Base-by-base conservation (phyloP, 2,888 invertebrate species). In the Drosophila merina region DNA sequence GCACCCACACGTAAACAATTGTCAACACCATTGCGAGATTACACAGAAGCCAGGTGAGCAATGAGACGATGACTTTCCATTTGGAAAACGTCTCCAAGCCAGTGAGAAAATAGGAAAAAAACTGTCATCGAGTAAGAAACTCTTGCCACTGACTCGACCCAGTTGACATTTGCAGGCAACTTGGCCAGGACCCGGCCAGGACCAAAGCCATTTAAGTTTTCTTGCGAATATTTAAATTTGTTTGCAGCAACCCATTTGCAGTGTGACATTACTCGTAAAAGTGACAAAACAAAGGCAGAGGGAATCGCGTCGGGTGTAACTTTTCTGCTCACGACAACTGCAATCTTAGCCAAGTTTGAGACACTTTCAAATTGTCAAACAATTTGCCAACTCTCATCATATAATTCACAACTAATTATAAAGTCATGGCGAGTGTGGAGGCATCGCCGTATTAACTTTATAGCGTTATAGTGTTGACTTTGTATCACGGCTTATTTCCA, bases 31-130 rank as follows among this genome's bases (percentile, higher is more conserved):
- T 12, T 75, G 81, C 55, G 84, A 87, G 49, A 83, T 86, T 26
- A 83, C 84, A 68, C 81, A 74, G 40, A 89, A 89, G 74, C 77
- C 91, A 86, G 88, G 92, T 92, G 75, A 79, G 28, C 12, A 4
- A 10, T 2, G 26, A 0, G 44, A 30, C 48, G n/a, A 31, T 51
- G 66, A 45, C 30, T 38, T 52, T 26, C 33, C 45, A 52, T 45
- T 47, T 25, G 67, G 45, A 64, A 64, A 64, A 67, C 20, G 64
- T 36, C 33, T 0, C 33, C 10, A 14, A 7, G 49, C 1, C 7
- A 25, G 5, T 25, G n/a, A 12, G 30, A 20, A 14, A 44, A 25
- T 30, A 30, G 48, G 14, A 2, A 4, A 30, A 20, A 20, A n/a
- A 60, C 28, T 30, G 12, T 20, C 44, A 9, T 6, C 10, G 45